These are phyloP conservation scores for Drosophila kuntzei DNA, from an alignment of 2,888 invertebrate species.

Conservation along the genomic window DNA sequence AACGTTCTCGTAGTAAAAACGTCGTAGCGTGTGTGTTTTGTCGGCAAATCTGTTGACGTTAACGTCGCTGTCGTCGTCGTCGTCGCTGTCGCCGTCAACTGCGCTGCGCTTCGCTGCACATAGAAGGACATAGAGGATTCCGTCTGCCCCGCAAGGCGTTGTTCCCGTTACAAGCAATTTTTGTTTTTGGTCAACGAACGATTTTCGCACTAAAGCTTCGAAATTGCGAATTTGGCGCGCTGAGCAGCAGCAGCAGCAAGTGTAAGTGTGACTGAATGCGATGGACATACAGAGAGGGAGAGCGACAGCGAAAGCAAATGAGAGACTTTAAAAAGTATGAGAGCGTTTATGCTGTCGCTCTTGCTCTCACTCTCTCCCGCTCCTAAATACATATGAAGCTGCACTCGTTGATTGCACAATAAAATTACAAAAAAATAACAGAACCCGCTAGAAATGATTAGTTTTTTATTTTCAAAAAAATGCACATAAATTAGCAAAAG, in stretches of 20 bases:
- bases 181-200: conserved; percentile 65
- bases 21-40: conserved; percentile 56
- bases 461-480: conserved; percentile 16
- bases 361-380: conserved; percentile 9
- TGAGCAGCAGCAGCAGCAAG: conserved; percentile 54
- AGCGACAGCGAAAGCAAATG: conserved; percentile 21
- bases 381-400: conserved; percentile 16
- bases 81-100: conserved; percentile 16
- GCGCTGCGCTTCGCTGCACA: conserved; percentile 67
- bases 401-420: conserved; percentile 71
- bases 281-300: conserved; percentile 24
- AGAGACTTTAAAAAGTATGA: conserved; percentile 31
- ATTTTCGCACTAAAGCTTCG: conserved; percentile 56
- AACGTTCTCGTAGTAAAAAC: conserved; percentile 67
- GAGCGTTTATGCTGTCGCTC: conserved; percentile 24
- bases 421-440: conserved; percentile 49
- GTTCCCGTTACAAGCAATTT: conserved; percentile 32
- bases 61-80: conserved; percentile 13
- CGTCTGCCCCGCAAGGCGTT: conserved; percentile 18
- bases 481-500: conserved; percentile 57
- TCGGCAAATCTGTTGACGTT: conserved; percentile 63
- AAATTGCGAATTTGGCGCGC: conserved; percentile 76
- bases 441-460: conserved; percentile 42
- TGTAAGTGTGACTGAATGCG: conserved; percentile 39
- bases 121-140: conserved; percentile 31